These are phyloP conservation scores for Sapajus apella DNA, from an alignment of 2,113 vertebrate genomes.

Conservation along the genomic window DNA sequence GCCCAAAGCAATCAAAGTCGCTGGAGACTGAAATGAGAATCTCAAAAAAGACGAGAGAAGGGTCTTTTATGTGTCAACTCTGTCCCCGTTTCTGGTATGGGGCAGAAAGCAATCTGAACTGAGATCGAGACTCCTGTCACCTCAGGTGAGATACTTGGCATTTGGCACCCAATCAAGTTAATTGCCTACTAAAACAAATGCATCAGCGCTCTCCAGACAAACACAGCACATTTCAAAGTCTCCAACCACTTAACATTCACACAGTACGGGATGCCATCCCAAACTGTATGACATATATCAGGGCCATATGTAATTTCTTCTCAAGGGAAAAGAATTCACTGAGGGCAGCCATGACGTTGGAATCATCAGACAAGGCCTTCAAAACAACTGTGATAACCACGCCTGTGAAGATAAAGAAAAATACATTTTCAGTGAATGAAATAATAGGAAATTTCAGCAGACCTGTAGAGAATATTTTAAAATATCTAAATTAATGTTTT, in stretches of 20 bases:
- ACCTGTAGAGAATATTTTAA: not conserved
- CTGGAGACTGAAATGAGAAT: not conserved
- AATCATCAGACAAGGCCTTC: not conserved
- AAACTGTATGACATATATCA: accelerated
- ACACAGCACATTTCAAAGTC: too few species aligned
- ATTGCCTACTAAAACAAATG: too few species aligned
- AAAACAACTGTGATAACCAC: accelerated
- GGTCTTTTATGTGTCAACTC: not conserved
- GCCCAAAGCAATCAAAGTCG: accelerated
- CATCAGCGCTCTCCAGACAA: not conserved
- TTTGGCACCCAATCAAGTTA: accelerated
- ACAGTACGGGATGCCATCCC: accelerated
- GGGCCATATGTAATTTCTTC: too few species aligned
- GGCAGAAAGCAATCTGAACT: not conserved
- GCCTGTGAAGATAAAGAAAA: not conserved
- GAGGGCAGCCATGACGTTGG: too few species aligned
- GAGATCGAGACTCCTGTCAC: not conserved
- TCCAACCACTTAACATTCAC: accelerated
- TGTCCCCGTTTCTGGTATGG: not conserved
- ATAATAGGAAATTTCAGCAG: not conserved
- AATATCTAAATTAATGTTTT: not conserved
- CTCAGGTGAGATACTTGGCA: too few species aligned
- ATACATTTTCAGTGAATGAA: not conserved
- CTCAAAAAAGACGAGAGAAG: not conserved
- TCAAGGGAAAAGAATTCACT: not conserved